Evolutionary conservation across 2,797 vertebrate genomes (phyloP).

Genomic region (Aeoliscus strigatus): DNA sequence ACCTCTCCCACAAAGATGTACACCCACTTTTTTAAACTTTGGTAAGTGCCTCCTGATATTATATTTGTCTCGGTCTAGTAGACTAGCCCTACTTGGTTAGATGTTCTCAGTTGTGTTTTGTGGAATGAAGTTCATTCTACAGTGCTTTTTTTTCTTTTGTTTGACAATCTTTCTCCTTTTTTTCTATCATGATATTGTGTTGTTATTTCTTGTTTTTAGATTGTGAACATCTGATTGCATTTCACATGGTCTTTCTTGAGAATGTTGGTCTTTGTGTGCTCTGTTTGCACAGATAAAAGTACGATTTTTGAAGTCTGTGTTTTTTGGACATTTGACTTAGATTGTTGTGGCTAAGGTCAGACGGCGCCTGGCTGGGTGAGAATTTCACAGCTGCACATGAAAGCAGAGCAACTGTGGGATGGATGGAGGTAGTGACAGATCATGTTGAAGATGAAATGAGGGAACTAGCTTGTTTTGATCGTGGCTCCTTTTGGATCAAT

Average conservation of each 20-base stretch:
- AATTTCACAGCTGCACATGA: conserved; percentile 76
- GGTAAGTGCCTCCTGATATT: conserved; percentile 38
- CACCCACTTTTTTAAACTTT: conserved; percentile 5
- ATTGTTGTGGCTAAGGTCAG: conserved; percentile 45
- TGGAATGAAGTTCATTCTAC: too few relatives aligned
- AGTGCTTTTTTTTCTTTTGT: neutral
- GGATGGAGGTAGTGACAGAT: conserved; percentile 16
- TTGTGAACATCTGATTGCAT: conserved; percentile 33
- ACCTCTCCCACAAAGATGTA: conserved; percentile 3
- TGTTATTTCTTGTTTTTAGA: conserved; percentile 18
- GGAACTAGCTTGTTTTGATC: conserved; percentile 39
- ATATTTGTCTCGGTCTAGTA: neutral
- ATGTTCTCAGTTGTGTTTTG: too few relatives aligned
- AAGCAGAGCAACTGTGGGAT: conserved; percentile 48
- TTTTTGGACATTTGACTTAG: conserved; percentile 48
- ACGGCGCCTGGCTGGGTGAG: conserved; percentile 59
- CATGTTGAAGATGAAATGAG: conserved; percentile 14
- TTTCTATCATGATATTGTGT: conserved; percentile 6
- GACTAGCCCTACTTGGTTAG: neutral
- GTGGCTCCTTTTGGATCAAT: conserved; percentile 30
- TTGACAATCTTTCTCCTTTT: neutral
- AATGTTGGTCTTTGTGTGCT: conserved; percentile 31
- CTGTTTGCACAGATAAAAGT: conserved; percentile 48
- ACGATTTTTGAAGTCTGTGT: conserved; percentile 44
- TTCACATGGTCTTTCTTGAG: conserved; percentile 24